phyloP scores from a whole-genome alignment of 2,888 invertebrate genomes.

The Drosophila colorata region DNA sequence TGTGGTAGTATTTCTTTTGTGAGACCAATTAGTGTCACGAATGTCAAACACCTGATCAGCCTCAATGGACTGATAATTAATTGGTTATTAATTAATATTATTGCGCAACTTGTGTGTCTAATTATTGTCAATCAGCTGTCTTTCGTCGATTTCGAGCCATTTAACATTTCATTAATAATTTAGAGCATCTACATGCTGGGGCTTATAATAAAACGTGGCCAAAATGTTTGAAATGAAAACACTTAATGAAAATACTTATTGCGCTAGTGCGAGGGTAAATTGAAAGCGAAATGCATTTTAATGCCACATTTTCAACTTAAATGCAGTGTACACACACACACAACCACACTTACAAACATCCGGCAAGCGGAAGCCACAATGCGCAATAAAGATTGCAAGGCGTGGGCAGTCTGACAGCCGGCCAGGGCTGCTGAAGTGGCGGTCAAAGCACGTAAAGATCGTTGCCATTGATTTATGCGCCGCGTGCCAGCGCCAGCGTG shows the following conservation, averaged over 20 bases:
- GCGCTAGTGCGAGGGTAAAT: slow-evolving; percentile 61
- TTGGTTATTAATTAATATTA: slow-evolving; percentile 69
- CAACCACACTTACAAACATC: slow-evolving; percentile 33
- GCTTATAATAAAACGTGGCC: slow-evolving; percentile 45
- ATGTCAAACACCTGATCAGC: slow-evolving; percentile 58
- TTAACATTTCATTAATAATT: slow-evolving; percentile 64
- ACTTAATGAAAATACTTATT: slow-evolving; percentile 77
- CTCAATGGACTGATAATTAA: slow-evolving; percentile 57
- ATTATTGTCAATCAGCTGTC: slow-evolving; percentile 47
- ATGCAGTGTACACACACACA: slow-evolving; percentile 34
- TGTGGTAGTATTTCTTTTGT: slow-evolving; percentile 9
- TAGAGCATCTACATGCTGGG: slow-evolving; percentile 13
- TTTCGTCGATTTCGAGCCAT: slow-evolving; percentile 36
- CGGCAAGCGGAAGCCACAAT: slow-evolving; percentile 71
- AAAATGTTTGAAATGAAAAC: slow-evolving; percentile 57
- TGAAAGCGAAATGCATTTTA: slow-evolving; percentile 81
- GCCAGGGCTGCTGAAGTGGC: slow-evolving; percentile 43
- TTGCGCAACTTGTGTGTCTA: slow-evolving; percentile 42
- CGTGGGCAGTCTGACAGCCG: slow-evolving; percentile 38
- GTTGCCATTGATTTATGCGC: slow-evolving; percentile 81
- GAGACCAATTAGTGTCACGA: slow-evolving; percentile 60
- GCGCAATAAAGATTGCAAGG: slow-evolving; percentile 74
- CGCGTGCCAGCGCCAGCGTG: slow-evolving; percentile 70
- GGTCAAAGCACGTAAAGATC: slow-evolving; percentile 75
- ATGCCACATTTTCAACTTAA: slow-evolving; percentile 73